Evolutionary conservation across 2,113 vertebrate species (phyloP).

Genomic region (Ptyas mucosa): DNA sequence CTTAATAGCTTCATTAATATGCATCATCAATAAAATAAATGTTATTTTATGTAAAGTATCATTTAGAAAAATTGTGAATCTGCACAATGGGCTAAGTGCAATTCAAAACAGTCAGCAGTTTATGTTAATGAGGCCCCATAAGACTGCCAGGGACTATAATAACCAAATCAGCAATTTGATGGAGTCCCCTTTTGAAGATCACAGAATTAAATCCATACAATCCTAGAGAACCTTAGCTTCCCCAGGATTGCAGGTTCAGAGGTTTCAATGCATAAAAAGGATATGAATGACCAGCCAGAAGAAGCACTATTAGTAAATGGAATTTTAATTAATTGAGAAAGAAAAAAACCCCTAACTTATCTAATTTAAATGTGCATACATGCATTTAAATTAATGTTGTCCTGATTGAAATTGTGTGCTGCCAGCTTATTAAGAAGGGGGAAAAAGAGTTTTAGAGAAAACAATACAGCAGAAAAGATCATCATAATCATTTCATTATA

Average conservation of each 20-base stretch:
- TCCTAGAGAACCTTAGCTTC: neutral
- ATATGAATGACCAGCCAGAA: neutral
- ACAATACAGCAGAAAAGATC: neutral
- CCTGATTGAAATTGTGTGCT: neutral
- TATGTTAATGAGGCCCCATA: slow-evolving; percentile 17
- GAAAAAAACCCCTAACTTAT: neutral
- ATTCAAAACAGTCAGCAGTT: slow-evolving; percentile 24
- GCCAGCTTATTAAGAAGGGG: neutral
- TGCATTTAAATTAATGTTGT: slow-evolving; percentile 1
- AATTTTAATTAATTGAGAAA: neutral
- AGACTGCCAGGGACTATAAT: neutral
- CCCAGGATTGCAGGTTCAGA: neutral
- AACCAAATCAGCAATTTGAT: neutral
- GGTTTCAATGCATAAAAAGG: neutral
- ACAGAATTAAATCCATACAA: neutral
- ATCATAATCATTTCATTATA: neutral
- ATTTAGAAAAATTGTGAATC: slow-evolving; percentile 2
- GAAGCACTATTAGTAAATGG: neutral
- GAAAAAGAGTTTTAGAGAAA: neutral
- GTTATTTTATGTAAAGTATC: slow-evolving; percentile 5
- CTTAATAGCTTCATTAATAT: slow-evolving; percentile 23
- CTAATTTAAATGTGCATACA: neutral
- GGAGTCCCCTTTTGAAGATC: neutral
- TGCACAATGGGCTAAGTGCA: neutral
- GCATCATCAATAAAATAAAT: slow-evolving; percentile 25